phyloP scores from a whole-genome alignment of 2,797 vertebrate species.

The Ctenopoma multispine region DNA sequence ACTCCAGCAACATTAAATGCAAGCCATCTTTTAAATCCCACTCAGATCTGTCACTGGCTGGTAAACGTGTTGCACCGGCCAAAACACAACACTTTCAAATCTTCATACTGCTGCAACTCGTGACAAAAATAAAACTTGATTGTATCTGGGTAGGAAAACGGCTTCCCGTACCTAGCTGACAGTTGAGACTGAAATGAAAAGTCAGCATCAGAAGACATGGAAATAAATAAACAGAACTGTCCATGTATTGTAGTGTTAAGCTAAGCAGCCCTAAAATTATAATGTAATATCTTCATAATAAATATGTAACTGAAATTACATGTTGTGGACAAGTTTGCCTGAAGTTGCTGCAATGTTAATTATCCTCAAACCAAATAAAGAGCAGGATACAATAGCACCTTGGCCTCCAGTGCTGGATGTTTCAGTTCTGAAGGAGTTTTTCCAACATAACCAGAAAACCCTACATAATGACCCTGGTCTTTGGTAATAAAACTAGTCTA shows the following conservation, averaged over 20 bases:
- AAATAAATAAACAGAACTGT: not conserved
- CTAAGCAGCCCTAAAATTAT: not conserved
- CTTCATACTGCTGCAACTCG: not conserved
- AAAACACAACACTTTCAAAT: slow-evolving; percentile 1
- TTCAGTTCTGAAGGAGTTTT: no score
- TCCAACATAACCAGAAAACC: no score
- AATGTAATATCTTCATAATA: no score
- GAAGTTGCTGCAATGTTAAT: no score
- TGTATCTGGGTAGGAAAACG: not conserved
- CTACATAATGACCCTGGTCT: no score
- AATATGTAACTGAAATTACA: no score
- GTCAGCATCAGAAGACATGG: not conserved
- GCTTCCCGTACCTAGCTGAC: no score
- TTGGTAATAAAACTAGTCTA: no score
- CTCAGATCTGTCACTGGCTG: slow-evolving; percentile 35
- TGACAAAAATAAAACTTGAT: not conserved
- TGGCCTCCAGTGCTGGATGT: no score
- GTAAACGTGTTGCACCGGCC: slow-evolving; percentile 3
- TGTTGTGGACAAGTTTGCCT: no score
- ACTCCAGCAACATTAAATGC: not conserved
- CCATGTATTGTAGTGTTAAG: not conserved
- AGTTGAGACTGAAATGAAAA: no score
- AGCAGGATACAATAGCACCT: no score
- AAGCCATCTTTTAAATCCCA: slow-evolving; percentile 13
- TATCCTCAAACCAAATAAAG: not conserved